These are phyloP conservation scores for Rhinoptilus africanus DNA, from an alignment of 2,113 vertebrate species.

Conservation along the genomic window DNA sequence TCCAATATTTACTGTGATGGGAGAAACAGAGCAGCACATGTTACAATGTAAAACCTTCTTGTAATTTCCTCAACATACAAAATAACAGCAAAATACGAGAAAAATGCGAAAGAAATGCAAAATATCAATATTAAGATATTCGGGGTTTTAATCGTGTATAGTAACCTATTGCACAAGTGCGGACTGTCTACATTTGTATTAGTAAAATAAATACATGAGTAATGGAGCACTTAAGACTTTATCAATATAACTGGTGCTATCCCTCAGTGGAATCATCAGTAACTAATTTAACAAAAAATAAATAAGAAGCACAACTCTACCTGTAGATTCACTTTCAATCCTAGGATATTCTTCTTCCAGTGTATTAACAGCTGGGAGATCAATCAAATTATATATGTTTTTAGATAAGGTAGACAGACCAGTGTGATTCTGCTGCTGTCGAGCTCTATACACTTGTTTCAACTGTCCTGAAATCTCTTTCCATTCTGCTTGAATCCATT, in stretches of 20 bases:
- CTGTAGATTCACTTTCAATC: conserved; percentile 92
- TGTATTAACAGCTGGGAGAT: conserved; percentile 76
- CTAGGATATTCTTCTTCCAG: conserved; percentile 86
- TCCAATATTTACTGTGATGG: conserved; percentile 87
- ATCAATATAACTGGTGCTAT: not conserved
- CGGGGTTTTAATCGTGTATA: not conserved
- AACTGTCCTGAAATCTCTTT: conserved; percentile 94
- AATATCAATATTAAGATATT: not conserved
- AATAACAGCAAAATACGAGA: not conserved
- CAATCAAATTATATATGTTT: conserved; percentile 87
- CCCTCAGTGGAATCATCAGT: not conserved
- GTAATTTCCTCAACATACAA: not conserved
- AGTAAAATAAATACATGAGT: not conserved
- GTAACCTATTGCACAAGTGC: not conserved
- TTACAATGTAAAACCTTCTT: not conserved
- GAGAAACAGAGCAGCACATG: not conserved
- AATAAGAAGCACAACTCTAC: conserved; percentile 58
- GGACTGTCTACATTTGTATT: not conserved
- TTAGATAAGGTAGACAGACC: conserved; percentile 82
- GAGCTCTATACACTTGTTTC: conserved; percentile 88
- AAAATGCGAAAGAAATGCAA: not conserved
- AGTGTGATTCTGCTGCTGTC: conserved; percentile 75
- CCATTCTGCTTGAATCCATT: conserved; percentile 97
- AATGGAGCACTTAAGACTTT: not conserved
- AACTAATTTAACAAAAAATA: not conserved